Conservation (phyloP, 2,797 vertebrate genomes). For the Microchirus variegatus region DNA sequence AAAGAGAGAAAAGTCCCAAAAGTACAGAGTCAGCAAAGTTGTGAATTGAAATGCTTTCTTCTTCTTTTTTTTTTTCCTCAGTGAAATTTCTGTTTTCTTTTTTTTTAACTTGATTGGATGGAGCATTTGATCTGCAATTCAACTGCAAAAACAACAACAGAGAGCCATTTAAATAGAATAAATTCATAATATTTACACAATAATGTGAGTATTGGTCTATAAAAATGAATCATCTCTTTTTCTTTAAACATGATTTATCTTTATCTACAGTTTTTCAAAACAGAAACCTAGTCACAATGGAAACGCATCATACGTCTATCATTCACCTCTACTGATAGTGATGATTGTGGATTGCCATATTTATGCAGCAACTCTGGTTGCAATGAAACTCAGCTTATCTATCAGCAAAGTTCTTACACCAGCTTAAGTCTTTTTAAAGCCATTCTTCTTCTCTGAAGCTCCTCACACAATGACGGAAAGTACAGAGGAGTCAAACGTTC, state of each 20-base stretch:
- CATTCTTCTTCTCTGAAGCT: conserved; percentile 55
- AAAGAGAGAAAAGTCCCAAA: conserved; percentile 76
- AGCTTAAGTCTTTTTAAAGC: conserved; percentile 61
- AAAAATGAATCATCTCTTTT: conserved; percentile 82
- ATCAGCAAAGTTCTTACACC: conserved; percentile 66
- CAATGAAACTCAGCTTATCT: conserved; percentile 67
- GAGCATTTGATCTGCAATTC: conserved; percentile 79
- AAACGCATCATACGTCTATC: conserved; percentile 77
- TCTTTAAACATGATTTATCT: conserved; percentile 82
- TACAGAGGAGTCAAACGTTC: conserved; percentile 58
- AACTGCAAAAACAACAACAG: conserved; percentile 85
- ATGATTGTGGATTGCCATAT: conserved; percentile 83
- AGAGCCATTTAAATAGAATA: conserved; percentile 85
- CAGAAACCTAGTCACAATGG: conserved; percentile 80
- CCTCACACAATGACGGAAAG: conserved; percentile 58
- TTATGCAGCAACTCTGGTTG: conserved; percentile 80
- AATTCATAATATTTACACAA: conserved; percentile 84
- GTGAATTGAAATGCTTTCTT: conserved; percentile 61
- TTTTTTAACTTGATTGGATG: conserved; percentile 69
- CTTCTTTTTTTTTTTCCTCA: conserved; percentile 52
- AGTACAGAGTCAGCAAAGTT: conserved; percentile 77
- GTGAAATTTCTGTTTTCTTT: conserved; percentile 65
- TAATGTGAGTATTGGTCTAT: conserved; percentile 83
- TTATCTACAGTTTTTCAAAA: conserved; percentile 83
- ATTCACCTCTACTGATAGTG: conserved; percentile 81